Evolutionary conservation across 2,888 invertebrate species (phyloP), one percentile per base, ranked within the genome.

Genomic region (Bellardia pandia): DNA sequence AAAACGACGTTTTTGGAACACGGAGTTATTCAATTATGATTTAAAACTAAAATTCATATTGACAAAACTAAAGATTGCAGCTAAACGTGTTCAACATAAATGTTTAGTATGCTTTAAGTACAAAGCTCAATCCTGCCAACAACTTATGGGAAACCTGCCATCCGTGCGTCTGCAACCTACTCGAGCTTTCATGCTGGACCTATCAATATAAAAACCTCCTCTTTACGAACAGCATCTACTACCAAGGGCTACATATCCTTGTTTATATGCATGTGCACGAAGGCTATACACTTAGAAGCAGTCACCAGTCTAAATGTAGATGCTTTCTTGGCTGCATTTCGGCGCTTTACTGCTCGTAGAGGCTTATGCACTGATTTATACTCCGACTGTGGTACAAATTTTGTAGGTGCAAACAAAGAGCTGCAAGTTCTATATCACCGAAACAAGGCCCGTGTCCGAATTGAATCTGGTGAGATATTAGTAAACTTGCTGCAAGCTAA

Each of bases 121-220:
- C 30, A 74, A 53, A 1, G 79, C 81, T 0, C 68, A 78, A 68
- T 40, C 69, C 4, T 48, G 58, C 4, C 79, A 88, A 30, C 83
- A 88, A 48, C 56, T 80, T 5, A 88, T 79, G 86, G 85, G 79
- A 0, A 82, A 79, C 40, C 60, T 88, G 8, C 85, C 86, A 8
- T 42, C 30, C 2, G 85, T 85, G 30, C 78, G 87, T 3, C 30
- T 75, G 66, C 66, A 79, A n/a, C 60, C 62, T 0, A 58, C 74
- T n/a, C 33, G 69, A 16, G 87, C 88, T 11, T 90, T 90, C 58
- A 88, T 51, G 89, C 85, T 56, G 90, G 90, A 16, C 90, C 89
- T 11, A 78, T 89, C 33, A 60, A 40, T 1, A 77, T 89, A 37
- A 72, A 81, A n/a, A 69, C 48, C 13, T 13, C 72, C n/a, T 45